Conservation (phyloP, 2,113 vertebrate genomes). For the Tetrax tetrax region DNA sequence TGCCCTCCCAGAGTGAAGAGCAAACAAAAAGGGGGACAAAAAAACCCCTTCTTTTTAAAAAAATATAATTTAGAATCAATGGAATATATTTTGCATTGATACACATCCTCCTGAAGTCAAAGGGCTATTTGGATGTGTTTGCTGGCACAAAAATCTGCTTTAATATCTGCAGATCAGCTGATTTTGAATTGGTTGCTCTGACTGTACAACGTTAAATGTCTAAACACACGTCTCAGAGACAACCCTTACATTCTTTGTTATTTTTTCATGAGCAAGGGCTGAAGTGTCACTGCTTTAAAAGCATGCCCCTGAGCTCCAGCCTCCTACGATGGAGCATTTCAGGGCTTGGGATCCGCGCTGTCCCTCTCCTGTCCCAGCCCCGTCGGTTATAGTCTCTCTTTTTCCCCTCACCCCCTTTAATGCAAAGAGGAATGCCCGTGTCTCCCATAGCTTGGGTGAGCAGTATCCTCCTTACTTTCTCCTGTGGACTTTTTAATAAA, state of each 20-base stretch:
- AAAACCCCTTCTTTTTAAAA: background rate
- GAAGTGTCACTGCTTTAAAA: background rate
- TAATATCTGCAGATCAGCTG: background rate
- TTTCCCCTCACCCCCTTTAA: background rate
- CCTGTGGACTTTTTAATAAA: background rate
- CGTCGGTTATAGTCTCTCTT: background rate
- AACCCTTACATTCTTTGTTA: background rate
- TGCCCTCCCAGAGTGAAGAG: background rate
- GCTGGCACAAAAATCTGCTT: background rate
- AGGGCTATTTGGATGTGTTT: background rate
- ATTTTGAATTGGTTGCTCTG: background rate
- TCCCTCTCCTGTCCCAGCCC: background rate
- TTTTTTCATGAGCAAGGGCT: background rate
- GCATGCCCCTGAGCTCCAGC: background rate
- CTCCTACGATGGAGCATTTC: background rate
- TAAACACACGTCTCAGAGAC: background rate
- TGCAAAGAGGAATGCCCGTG: background rate
- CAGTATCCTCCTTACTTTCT: background rate
- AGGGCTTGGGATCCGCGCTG: background rate
- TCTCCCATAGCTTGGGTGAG: background rate
- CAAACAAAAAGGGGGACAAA: background rate
- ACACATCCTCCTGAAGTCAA: background rate
- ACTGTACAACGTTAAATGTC: background rate
- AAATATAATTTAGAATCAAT: background rate
- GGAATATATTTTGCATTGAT: background rate